Conservation (phyloP, 2,797 vertebrate species). For the Crypturellus tataupa region DNA sequence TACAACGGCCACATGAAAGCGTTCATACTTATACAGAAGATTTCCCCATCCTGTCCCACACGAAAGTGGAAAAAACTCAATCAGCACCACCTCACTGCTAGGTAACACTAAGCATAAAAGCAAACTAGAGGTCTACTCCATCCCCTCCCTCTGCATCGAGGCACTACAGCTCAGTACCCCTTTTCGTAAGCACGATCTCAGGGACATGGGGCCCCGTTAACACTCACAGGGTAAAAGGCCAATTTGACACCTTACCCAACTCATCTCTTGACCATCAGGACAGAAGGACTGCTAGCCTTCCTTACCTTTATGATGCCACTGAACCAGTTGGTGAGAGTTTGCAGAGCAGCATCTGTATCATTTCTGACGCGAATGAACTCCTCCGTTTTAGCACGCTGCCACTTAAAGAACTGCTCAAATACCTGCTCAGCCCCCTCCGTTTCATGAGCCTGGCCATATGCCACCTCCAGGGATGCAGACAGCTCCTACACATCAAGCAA, state of each 20-base stretch:
- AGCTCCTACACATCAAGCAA: conserved; percentile 61
- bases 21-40: not conserved
- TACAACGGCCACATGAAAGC: not conserved
- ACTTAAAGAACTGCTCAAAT: conserved; percentile 79
- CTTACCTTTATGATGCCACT: conserved; percentile 76
- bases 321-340: conserved; percentile 76
- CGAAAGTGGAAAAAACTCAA: not conserved
- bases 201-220: not conserved
- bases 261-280: not conserved
- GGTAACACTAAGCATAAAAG: not conserved
- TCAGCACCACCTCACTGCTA: not conserved
- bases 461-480: conserved; percentile 61
- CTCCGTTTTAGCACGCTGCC: conserved; percentile 77
- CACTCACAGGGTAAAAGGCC: not conserved
- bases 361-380: conserved; percentile 74
- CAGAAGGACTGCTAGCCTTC: not conserved
- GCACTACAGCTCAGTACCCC: not conserved
- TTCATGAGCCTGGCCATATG: conserved; percentile 65
- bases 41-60: not conserved
- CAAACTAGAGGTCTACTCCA: not conserved
- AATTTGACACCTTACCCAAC: not conserved
- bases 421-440: conserved; percentile 61
- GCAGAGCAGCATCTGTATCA: conserved; percentile 75
- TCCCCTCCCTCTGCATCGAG: not conserved
- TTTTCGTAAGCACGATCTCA: not conserved